Percentiles rank a stretch among this genome's conserved stretches.
These are phyloP conservation scores for Dinoponera quadriceps DNA, from an alignment of 1,140 invertebrate species.

Conservation along the genomic window DNA sequence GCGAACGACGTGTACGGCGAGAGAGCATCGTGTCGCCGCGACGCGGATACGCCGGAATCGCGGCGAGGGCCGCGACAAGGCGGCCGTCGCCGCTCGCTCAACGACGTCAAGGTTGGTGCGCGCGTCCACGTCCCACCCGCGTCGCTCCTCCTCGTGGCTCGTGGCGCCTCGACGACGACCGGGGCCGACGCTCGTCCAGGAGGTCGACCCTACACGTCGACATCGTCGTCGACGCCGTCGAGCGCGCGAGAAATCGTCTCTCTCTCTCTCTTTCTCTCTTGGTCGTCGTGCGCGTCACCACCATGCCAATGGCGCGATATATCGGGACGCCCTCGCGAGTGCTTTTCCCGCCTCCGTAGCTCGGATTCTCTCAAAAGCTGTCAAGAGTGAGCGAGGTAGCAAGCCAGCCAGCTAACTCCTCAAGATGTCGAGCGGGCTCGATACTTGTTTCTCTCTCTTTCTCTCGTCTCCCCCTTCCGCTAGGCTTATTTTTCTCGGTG, in stretches of 20 bases:
- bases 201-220: too few species aligned
- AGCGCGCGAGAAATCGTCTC: constrained; percentile 9
- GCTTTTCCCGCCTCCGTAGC: constrained; percentile 27
- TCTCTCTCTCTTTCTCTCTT: not conserved
- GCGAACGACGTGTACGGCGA: constrained; percentile 11
- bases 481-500: constrained; percentile 37
- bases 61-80: not conserved
- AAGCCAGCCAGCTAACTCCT: not conserved
- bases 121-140: not conserved
- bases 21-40: not conserved
- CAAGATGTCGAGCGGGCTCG: constrained; percentile 11
- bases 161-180: not conserved
- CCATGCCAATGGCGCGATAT: constrained; percentile 13
- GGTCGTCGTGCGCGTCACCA: constrained; percentile 12
- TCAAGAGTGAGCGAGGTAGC: constrained; percentile 19
- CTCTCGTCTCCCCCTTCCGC: not conserved
- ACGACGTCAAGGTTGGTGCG: constrained; percentile 24
- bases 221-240: too few species aligned
- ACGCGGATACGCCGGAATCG: constrained; percentile 10
- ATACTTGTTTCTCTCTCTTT: constrained; percentile 1
- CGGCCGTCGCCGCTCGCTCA: constrained; percentile 16
- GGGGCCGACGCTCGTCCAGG: too few species aligned
- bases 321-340: constrained; percentile 5
- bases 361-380: constrained; percentile 18
- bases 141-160: not conserved